A percentile compares a stretch with the other conserved stretches of the same genome.
These are phyloP conservation scores for Donacobius atricapilla DNA, from an alignment of 2,113 vertebrate genomes.

Conservation along the genomic window DNA sequence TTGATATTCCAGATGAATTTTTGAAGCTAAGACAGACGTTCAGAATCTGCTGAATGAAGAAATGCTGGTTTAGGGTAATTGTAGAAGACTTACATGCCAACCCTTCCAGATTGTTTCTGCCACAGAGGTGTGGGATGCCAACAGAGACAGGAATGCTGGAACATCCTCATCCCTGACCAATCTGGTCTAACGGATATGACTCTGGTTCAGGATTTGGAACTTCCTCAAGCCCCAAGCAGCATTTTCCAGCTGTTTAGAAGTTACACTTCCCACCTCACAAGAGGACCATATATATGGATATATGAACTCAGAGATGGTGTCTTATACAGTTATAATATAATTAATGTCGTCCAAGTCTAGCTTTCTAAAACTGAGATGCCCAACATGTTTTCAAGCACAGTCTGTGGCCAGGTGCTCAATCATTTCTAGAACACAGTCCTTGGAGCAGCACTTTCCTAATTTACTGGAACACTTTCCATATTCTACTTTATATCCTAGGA, in stretches of 20 bases:
- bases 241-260: background rate
- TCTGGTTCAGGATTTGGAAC: background rate
- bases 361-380: background rate
- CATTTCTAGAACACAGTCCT: background rate
- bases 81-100: background rate
- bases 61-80: background rate
- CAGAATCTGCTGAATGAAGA: background rate
- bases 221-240: background rate
- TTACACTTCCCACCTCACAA: background rate
- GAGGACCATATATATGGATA: background rate
- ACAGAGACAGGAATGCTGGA: background rate
- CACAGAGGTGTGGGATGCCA: background rate
- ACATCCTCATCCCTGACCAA: background rate
- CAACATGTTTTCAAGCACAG: fast-evolving
- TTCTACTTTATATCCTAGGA: background rate
- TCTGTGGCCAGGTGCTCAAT: background rate
- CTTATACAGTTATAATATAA: background rate
- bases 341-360: background rate
- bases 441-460: background rate
- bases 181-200: background rate
- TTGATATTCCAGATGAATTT: background rate
- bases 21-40: background rate
- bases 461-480: background rate
- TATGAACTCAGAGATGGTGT: background rate
- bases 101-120: background rate